phyloP scores from a whole-genome alignment of 2,888 invertebrate species.

The Drosophila lutescens region DNA sequence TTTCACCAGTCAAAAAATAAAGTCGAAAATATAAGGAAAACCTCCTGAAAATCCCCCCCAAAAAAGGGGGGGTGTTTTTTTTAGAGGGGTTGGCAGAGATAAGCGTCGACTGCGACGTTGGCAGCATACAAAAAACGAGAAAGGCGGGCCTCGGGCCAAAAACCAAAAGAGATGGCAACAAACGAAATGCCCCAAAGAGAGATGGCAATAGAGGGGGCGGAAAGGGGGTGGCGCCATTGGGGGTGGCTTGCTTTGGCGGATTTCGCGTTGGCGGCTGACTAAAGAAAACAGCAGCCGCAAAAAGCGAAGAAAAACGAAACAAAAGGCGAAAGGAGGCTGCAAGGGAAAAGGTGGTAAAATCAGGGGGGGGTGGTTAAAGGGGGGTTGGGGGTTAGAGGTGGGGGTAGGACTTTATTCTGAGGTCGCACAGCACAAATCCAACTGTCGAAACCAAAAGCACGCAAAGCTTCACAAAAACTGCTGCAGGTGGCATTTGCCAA shows the following conservation, averaged over 20 bases:
- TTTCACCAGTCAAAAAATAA: constrained; percentile 31
- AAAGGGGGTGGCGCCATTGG: not conserved
- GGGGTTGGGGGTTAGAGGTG: not conserved
- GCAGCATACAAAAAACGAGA: constrained; percentile 33
- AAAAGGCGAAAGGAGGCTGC: constrained; percentile 64
- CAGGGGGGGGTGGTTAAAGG: not conserved
- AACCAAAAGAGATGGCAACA: constrained; percentile 64
- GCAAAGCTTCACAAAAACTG: constrained; percentile 67
- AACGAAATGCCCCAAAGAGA: constrained; percentile 35
- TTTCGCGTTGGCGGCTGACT: constrained; percentile 74
- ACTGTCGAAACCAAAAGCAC: constrained; percentile 82
- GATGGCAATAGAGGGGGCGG: constrained; percentile 11
- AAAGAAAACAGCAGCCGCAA: constrained; percentile 68
- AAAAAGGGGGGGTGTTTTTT: not conserved
- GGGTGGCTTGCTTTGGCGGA: constrained; percentile 67
- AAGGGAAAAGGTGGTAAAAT: constrained; percentile 17
- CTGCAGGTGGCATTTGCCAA: constrained; percentile 77
- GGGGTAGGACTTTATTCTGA: constrained; percentile 43
- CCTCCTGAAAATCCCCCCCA: not conserved
- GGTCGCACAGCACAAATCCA: constrained; percentile 78
- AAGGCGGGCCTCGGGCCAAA: constrained; percentile 53
- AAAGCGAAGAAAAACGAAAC: constrained; percentile 59
- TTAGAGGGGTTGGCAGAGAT: constrained; percentile 52
- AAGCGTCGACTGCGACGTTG: constrained; percentile 58
- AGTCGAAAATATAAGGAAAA: constrained; percentile 6